Evolutionary conservation across 1,140 invertebrate species (phyloP), one percentile per base, ranked within the genome.

Genomic region (Hyposmocoma kahamanoa): DNA sequence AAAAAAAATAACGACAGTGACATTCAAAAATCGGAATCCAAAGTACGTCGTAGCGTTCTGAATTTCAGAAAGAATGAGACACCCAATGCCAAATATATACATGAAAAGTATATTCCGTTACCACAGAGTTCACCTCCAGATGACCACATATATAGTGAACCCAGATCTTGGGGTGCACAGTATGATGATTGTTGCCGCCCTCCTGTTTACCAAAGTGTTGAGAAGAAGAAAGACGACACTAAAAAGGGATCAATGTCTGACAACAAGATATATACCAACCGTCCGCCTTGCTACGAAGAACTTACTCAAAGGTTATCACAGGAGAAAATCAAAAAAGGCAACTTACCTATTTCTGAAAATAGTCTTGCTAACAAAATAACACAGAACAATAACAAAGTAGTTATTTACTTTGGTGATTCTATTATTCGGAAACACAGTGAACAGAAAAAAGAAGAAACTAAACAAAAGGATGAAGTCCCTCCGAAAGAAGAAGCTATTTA

Each of bases 361-460:
- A 72, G 63, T 6, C 30, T 82, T 4, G 71, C 79, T 18, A 84
- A 85, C 41, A 85, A 85, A 62, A 85, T 85, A 19, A 85, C 82
- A 22, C 82, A 85, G 59, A 87, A 82, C 34, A 84, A 87, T 55
- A 91, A 92, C 55, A 91, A 90, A 78, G 90, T 91, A 11, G 90
- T 92, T 32, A 91, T 92, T 50, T 92, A 92, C 63, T 92, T 92
- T 51, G 91, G 91, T 3, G 91, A 92, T 67, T 90, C 90, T 0
- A 89, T 90, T 28, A 87, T 88, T 19, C 70, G 87, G 3, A 87
- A 87, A 53, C 84, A 87, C 34, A 81, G 70, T 50, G 70, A 81
- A 42, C 74, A 82, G 49, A 81, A 73, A 46, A 79, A 64, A 44
- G 74, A 75, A 57, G 72, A 80, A 48, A 55, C 50, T 11, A 62